phyloP scores from a whole-genome alignment of 2,113 vertebrate genomes.

The Rhinopomastus cyanomelas region DNA sequence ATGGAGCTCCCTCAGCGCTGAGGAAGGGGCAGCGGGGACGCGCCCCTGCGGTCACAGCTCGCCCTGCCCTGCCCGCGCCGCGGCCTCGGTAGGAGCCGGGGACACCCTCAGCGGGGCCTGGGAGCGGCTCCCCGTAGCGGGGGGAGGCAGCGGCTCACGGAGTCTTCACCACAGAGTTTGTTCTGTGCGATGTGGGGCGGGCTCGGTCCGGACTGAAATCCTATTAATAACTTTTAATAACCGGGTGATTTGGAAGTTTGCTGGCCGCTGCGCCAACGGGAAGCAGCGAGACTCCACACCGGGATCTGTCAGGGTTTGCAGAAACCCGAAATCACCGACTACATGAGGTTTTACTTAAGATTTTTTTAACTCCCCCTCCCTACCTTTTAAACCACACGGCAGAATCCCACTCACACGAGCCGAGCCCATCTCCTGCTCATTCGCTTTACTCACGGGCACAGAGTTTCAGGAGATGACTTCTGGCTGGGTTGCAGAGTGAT shows the following conservation, averaged over 20 bases:
- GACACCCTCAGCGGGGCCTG: no score
- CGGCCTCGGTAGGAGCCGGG: no score
- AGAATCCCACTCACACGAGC: neutral
- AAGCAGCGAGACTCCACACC: fast-evolving
- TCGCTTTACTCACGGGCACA: neutral
- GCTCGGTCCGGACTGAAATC: neutral
- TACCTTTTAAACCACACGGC: neutral
- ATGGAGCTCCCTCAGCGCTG: neutral
- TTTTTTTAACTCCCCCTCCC: neutral
- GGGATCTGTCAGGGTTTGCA: neutral
- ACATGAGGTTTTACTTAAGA: neutral
- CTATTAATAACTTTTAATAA: neutral
- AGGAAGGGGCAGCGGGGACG: neutral
- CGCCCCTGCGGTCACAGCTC: neutral
- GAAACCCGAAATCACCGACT: neutral
- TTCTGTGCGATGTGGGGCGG: fast-evolving
- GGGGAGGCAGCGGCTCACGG: no score
- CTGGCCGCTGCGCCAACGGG: neutral
- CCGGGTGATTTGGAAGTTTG: neutral
- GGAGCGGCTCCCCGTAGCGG: no score
- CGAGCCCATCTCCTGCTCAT: neutral
- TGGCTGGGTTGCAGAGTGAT: neutral
- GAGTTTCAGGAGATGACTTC: neutral
- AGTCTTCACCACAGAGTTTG: neutral
- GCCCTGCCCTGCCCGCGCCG: no score